Evolutionary conservation across 1,140 invertebrate species (phyloP), one percentile per base, ranked within the genome.

Genomic region (Penaeus japonicus): DNA sequence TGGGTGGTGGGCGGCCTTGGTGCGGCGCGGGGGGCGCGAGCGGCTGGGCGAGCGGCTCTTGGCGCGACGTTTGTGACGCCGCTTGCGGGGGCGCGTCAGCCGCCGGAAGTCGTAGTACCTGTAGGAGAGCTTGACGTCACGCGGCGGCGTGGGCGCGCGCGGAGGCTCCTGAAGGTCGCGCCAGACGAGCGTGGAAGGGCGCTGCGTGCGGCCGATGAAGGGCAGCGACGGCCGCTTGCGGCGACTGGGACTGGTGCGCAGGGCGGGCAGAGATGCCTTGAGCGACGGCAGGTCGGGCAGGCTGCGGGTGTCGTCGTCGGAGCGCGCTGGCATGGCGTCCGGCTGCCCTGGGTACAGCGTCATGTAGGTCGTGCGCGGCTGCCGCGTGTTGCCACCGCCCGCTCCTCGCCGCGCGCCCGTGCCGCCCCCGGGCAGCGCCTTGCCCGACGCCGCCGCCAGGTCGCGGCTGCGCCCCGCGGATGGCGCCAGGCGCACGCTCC

Each of bases 31-130:
- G 53, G n/a, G n/a, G 35, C 80, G 80, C 32, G 53, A 2, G 27
- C 81, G 80, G 24, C 80, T 83, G 1, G 80, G 84, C 27, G 84
- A 85, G 3, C 84, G 70, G 59, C 84, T 85, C 54, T 85, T 85
- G 0, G 27, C 35, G 47, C 47, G 53, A 24, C 73, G 35, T 35
- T 32, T 85, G 55, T 78, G 87, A n/a, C 85, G 65, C 20, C 47
- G 39, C 27, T 77, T 73, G 24, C 87, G 62, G 2, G 87, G 87
- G 1, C 70, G 62, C 54, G 87, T 88, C 27, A 88, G 80, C 15
- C 87, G 79, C 7, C 80, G 47, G 80, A 88, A 88, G 54, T 88
- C 87, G 32, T 88, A 88, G 65, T 88, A 88, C n/a, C 87, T 54
- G 70, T 83, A 88, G 54, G 87, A 35, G 27, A 88, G 87, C 20